Evolutionary conservation across 2,797 vertebrate species (phyloP), one percentile per base, ranked within the genome.

Genomic region (Onychomys torridus): DNA sequence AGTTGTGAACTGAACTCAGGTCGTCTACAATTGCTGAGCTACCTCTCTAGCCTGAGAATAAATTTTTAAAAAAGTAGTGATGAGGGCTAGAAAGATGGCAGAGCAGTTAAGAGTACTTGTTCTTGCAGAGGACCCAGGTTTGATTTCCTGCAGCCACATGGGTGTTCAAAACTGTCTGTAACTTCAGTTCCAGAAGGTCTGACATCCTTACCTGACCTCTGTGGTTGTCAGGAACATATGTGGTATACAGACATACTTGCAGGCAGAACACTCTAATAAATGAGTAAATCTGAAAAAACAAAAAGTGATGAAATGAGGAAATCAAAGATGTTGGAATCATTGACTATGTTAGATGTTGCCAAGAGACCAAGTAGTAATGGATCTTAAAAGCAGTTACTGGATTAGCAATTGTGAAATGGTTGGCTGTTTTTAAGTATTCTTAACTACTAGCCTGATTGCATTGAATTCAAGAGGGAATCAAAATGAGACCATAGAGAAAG

Each of bases 401-500:
- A 17, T 78, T 73, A 2, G 14, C 37, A 89, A 29, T 83, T 85
- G 43, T 73, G 73, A 52, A 57, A 40, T 90, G 81, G 79, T 75
- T 59, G 52, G 14, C 37, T 81, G 49, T 91, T 34, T 77, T 79
- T 21, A 49, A 78, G 91, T 27, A n/a, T 43, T 93, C 90, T 95
- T 14, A 37, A 6, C 61, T 40, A 78, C n/a, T 71, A 73, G 52
- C 59, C 19, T 52, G 11, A 69, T 40, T 76, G 65, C 46, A 17
- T 88, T 88, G 79, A 32, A 55, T 85, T 96, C 5, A 59, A 79
- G 34, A 79, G 57, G 49, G 25, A 49, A 52, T 89, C 73, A 84
- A 71, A 94, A 23, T 69, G 52, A 90, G 19, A 73, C 78, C 84
- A 86, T n/a, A 73, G 61, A 59, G 34, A 89, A 89, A 88, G 77